Percentiles rank a stretch among this genome's conserved stretches.
These are phyloP conservation scores for Leptinotarsa undecemlineata DNA, from an alignment of 1,140 invertebrate species.

Conservation along the genomic window DNA sequence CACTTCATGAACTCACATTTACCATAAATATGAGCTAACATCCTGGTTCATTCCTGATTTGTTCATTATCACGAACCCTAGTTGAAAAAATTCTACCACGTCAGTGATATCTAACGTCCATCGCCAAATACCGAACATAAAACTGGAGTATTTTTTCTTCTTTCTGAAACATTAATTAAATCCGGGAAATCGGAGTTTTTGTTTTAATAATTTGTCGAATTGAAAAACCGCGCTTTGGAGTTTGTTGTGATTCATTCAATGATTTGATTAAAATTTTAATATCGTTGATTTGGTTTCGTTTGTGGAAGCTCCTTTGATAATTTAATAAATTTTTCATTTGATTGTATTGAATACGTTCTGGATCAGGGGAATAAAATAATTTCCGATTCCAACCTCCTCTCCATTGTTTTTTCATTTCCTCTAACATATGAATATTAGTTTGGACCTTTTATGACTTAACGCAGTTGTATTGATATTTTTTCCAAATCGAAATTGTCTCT, in stretches of 20 bases:
- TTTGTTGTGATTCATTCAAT: constrained; percentile 28
- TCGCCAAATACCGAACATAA: constrained; percentile 1
- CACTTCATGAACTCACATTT: too few relatives aligned
- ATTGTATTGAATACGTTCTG: constrained; percentile 24
- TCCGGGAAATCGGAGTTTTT: constrained; percentile 25
- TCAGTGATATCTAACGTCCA: constrained; percentile 11
- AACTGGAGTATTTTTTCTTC: constrained; percentile 26
- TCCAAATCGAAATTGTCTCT: too few relatives aligned
- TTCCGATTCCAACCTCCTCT: neutral
- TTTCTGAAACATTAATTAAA: constrained; percentile 27
- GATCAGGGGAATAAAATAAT: constrained; percentile 16
- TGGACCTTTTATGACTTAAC: too few relatives aligned
- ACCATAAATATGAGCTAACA: too few relatives aligned
- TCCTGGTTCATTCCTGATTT: too few relatives aligned
- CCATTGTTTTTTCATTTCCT: neutral
- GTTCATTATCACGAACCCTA: too few relatives aligned
- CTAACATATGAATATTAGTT: too few relatives aligned
- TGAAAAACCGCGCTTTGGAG: constrained; percentile 24
- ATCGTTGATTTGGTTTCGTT: constrained; percentile 27
- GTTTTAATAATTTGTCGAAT: constrained; percentile 30
- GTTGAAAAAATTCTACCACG: neutral
- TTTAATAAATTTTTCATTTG: constrained; percentile 28
- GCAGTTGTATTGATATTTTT: too few relatives aligned
- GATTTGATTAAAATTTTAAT: constrained; percentile 31
- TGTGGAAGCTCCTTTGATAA: constrained; percentile 25